phyloP scores from a whole-genome alignment of 2,888 invertebrate genomes.

The Drosophila cracens region DNA sequence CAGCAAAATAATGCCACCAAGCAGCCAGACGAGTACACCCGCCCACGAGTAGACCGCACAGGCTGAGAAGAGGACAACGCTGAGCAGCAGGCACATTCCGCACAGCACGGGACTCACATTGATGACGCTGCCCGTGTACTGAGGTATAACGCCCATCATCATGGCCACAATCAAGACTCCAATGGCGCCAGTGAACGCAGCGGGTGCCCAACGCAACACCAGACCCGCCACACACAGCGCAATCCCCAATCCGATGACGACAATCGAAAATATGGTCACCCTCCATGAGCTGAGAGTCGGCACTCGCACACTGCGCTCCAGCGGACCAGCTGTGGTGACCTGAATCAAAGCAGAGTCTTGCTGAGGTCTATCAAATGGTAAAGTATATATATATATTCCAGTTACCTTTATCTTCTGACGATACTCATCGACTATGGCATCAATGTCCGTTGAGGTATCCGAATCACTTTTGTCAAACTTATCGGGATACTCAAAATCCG shows the following conservation, averaged over 20 bases:
- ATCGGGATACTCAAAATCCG: slow-evolving; percentile 84
- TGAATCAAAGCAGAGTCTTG: slow-evolving; percentile 17
- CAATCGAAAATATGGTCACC: slow-evolving; percentile 82
- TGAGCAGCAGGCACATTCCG: slow-evolving; percentile 75
- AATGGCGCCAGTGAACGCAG: slow-evolving; percentile 78
- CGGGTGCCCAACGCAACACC: slow-evolving; percentile 76
- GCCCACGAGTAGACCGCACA: slow-evolving; percentile 84
- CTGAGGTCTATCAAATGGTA: accelerated
- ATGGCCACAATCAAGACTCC: slow-evolving; percentile 82
- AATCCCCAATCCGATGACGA: slow-evolving; percentile 79
- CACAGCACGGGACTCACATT: slow-evolving; percentile 83
- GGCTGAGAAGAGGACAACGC: slow-evolving; percentile 78
- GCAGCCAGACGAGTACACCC: slow-evolving; percentile 83
- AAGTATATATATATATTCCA: accelerated
- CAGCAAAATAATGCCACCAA: slow-evolving; percentile 80
- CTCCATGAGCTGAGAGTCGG: slow-evolving; percentile 84
- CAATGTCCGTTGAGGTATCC: slow-evolving; percentile 91
- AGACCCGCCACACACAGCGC: slow-evolving; percentile 80
- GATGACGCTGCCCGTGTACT: slow-evolving; percentile 82
- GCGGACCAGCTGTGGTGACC: slow-evolving; percentile 85
- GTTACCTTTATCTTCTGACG: slow-evolving; percentile 89
- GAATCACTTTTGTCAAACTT: slow-evolving; percentile 87
- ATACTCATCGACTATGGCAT: slow-evolving; percentile 91
- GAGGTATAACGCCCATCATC: slow-evolving; percentile 84
- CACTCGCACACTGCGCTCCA: slow-evolving; percentile 83